These are phyloP conservation scores for Stichopus horrens DNA, from an alignment of 53 echinoderm and acorn worm species.

Conservation along the genomic window DNA sequence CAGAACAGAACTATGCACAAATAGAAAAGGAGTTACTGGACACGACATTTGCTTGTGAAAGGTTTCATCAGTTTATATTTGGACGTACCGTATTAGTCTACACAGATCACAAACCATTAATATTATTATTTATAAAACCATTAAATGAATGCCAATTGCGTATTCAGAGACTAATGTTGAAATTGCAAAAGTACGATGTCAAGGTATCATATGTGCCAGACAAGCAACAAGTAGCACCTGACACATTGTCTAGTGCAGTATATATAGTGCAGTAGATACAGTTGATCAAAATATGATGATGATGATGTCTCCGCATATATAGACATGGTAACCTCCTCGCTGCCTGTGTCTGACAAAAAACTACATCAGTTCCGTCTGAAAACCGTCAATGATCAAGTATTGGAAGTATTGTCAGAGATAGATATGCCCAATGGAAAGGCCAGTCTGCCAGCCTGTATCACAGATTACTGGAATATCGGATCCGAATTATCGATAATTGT, in stretches of 20 bases:
- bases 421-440: slow-evolving; percentile 36
- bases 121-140: slow-evolving; percentile 45
- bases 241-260: slow-evolving; percentile 40
- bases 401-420: slow-evolving; percentile 36
- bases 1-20: slow-evolving; percentile 53
- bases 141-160: slow-evolving; percentile 47
- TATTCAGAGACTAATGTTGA: slow-evolving; percentile 48
- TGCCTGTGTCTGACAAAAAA: slow-evolving; percentile 45
- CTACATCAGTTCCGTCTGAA: slow-evolving; percentile 47
- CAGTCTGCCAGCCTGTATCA: background rate
- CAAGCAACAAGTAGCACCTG: too few relatives aligned
- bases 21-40: slow-evolving; percentile 59
- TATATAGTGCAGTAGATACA: slow-evolving; percentile 43
- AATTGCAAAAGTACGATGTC: slow-evolving; percentile 53
- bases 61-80: slow-evolving; percentile 56
- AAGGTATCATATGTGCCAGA: slow-evolving; percentile 44
- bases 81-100: background rate
- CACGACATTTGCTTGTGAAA: slow-evolving; percentile 52
- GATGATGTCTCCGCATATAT: slow-evolving; percentile 54
- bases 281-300: slow-evolving; percentile 28
- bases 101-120: slow-evolving; percentile 21
- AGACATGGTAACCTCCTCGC: slow-evolving; percentile 41
- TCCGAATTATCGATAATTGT: slow-evolving; percentile 31
- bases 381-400: slow-evolving; percentile 46
- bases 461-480: background rate